phyloP scores from a whole-genome alignment of 2,888 invertebrate species.

The Phyllotreta striolata region DNA sequence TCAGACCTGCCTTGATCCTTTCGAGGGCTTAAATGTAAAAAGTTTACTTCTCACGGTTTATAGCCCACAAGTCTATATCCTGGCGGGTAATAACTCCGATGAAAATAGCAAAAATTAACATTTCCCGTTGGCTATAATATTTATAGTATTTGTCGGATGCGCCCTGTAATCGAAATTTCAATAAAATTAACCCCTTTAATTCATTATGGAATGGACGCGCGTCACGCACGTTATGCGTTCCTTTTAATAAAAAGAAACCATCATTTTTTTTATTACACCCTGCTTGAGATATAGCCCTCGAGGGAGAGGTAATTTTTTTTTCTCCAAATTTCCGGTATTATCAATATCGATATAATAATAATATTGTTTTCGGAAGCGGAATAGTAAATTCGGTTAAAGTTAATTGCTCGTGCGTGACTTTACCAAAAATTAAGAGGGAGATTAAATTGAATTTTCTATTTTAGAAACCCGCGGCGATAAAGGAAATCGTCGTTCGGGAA shows the following conservation, averaged over 20 bases:
- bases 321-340: conserved; percentile 27
- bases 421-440: conserved; percentile 4
- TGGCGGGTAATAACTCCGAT: too few species aligned
- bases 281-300: conserved; percentile 8
- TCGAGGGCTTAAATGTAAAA: conserved; percentile 17
- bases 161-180: background rate
- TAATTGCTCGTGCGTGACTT: conserved; percentile 23
- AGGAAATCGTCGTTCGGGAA: conserved; percentile 4
- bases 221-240: conserved; percentile 18
- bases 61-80: too few species aligned
- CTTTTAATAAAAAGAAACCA: conserved; percentile 27
- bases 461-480: conserved; percentile 7
- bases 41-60: conserved; percentile 4
- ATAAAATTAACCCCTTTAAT: conserved; percentile 2
- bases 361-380: conserved; percentile 22
- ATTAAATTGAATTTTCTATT: conserved; percentile 23
- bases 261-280: conserved; percentile 20
- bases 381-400: conserved; percentile 14
- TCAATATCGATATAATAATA: conserved; percentile 27
- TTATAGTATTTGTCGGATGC: too few species aligned
- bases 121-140: too few species aligned
- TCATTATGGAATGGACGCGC: conserved; percentile 1
- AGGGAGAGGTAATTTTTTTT: conserved; percentile 6
- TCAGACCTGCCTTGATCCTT: conserved; percentile 16
- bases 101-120: too few species aligned